Evolutionary conservation across 1,140 invertebrate genomes (phyloP), one percentile per base, ranked within the genome.

Genomic region (Heterodera carotae): DNA sequence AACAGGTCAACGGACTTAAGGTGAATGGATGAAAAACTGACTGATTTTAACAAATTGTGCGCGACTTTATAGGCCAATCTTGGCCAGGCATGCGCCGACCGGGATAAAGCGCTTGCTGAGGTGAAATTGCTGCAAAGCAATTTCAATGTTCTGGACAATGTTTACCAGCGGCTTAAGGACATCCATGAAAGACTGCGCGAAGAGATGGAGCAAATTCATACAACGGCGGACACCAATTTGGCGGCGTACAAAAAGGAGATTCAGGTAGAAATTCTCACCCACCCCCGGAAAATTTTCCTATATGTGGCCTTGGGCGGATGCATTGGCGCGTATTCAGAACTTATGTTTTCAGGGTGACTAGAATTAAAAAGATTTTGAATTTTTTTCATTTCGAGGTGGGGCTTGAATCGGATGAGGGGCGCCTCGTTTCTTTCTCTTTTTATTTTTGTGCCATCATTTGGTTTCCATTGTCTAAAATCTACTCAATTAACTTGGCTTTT

Each of bases 171-270:
- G 25, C 34, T 78, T 29, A 78, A 78, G 22, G 39, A 33, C 33
- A 36, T 68, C 31, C 76, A 78, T 31, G 77, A 78, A 10, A 78
- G 25, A 10, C 43, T 78, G 62, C 31, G 48, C 33, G 39, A 75
- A 27, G 64, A 68, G n/a, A 53, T 72, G 62, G 43, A 64, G 39
- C 60, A 73, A 27, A 39, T 80, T 25, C 48, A 80, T n/a, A n/a
- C n/a, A 43, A 64, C 77, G 3, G 59, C 76, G 10, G 71, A 74
- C 43, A 56, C 64, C n/a, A 70, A 81, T 31, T 29, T 80, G 12
- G 77, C 81, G n/a, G 66, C 78, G 25, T 68, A 59, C n/a, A 80
- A 79, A 12, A 80, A 81, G 34, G 78, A 80, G 53, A 80, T 80
- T 48, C 78, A 53, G 48, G 48, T 53, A 18, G 48, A 22, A n/a